Evolutionary conservation across 2,113 vertebrate species (phyloP).

Genomic region (Coptodon rendalli): DNA sequence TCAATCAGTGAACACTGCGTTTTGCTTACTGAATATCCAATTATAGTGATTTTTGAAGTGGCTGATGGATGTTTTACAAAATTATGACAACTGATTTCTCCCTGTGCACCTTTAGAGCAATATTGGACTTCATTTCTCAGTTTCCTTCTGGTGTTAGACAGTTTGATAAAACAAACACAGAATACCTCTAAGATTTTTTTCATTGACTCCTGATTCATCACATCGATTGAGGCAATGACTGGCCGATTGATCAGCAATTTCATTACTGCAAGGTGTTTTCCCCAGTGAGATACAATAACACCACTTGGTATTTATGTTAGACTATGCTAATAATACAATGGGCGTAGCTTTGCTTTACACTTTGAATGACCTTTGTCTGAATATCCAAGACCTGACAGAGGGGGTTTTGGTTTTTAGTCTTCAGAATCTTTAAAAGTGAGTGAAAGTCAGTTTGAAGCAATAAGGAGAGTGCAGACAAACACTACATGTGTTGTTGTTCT

Average conservation of each 20-base stretch:
- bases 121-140: background rate
- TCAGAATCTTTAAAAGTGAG: background rate
- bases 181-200: background rate
- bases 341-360: background rate
- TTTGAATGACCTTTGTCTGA: background rate
- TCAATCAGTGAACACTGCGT: background rate
- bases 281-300: background rate
- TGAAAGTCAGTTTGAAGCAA: background rate
- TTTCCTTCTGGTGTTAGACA: background rate
- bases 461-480: background rate
- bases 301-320: background rate
- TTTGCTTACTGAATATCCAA: background rate
- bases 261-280: background rate
- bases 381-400: background rate
- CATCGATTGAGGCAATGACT: background rate
- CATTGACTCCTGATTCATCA: background rate
- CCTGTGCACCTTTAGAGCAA: background rate
- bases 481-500: background rate
- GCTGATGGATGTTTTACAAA: background rate
- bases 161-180: background rate
- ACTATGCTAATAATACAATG: background rate
- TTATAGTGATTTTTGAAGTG: background rate
- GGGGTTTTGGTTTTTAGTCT: background rate
- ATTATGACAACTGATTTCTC: background rate
- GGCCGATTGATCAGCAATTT: background rate